phyloP scores from a whole-genome alignment of 2,888 invertebrate species.

The Lysandra bellargus region DNA sequence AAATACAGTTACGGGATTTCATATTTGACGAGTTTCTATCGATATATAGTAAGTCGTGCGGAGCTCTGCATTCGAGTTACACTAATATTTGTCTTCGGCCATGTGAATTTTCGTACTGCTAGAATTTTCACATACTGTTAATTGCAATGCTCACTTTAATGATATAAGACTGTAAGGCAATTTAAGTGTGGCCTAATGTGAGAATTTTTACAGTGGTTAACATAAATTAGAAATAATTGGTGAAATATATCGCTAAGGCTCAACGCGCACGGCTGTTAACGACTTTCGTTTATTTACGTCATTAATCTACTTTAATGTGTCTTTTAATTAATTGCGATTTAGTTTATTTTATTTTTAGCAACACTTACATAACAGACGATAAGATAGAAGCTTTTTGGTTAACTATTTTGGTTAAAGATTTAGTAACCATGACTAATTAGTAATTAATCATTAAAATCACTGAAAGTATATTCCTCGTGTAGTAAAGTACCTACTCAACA shows the following conservation, averaged over 20 bases:
- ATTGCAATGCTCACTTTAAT: slow-evolving; percentile 54
- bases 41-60: slow-evolving; percentile 36
- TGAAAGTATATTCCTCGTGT: neutral
- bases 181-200: slow-evolving; percentile 12
- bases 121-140: slow-evolving; percentile 72
- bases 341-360: neutral
- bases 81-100: slow-evolving; percentile 50
- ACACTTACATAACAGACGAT: neutral
- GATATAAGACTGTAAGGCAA: slow-evolving; percentile 56
- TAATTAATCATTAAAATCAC: neutral
- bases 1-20: slow-evolving; percentile 36
- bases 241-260: slow-evolving; percentile 5
- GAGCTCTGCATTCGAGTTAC: slow-evolving; percentile 49
- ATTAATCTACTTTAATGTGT: neutral
- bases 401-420: neutral
- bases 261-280: neutral
- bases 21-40: slow-evolving; percentile 40
- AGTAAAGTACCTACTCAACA: neutral
- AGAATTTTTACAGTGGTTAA: slow-evolving; percentile 20
- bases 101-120: slow-evolving; percentile 46
- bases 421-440: neutral
- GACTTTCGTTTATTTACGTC: slow-evolving; percentile 12
- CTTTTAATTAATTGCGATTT: slow-evolving; percentile 13
- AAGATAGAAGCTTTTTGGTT: neutral
- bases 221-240: slow-evolving; percentile 21